Evolutionary conservation across 2,797 vertebrate genomes (phyloP).

Genomic region (Cossypha polioptera): DNA sequence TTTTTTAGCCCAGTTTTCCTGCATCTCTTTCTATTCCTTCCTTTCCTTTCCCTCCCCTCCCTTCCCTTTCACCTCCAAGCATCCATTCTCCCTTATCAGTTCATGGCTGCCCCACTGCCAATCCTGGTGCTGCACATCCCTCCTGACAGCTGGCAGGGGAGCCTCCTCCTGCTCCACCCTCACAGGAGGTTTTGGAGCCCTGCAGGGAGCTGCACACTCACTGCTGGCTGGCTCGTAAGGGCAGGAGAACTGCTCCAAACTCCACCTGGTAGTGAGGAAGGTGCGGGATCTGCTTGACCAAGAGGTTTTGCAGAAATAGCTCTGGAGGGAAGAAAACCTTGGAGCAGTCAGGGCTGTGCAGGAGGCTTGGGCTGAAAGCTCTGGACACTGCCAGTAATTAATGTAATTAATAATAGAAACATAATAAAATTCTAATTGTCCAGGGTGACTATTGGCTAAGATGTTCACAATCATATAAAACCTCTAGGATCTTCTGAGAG

Average conservation of each 20-base stretch:
- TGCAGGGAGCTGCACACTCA: background rate
- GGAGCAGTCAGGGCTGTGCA: background rate
- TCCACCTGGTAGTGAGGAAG: background rate
- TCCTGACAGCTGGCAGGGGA: background rate
- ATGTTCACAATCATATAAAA: background rate
- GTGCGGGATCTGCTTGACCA: background rate
- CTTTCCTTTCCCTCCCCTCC: background rate
- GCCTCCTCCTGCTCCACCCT: background rate
- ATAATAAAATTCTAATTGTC: background rate
- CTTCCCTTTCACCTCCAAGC: background rate
- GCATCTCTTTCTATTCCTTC: background rate
- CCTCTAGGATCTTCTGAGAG: background rate
- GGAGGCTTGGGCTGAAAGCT: background rate
- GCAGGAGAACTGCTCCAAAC: background rate
- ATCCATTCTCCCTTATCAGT: background rate
- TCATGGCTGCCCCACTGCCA: accelerated
- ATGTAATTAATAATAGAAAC: background rate
- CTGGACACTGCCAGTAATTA: background rate
- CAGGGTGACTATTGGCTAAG: background rate
- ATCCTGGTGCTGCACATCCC: background rate
- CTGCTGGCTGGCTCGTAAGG: background rate
- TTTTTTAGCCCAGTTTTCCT: background rate
- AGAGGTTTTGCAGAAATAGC: background rate
- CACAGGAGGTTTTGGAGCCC: background rate
- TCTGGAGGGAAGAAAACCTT: background rate